A percentile compares a stretch with the other conserved stretches of the same genome.
These are phyloP conservation scores for Elmis aenea DNA, from an alignment of 2,888 invertebrate species.

Conservation along the genomic window DNA sequence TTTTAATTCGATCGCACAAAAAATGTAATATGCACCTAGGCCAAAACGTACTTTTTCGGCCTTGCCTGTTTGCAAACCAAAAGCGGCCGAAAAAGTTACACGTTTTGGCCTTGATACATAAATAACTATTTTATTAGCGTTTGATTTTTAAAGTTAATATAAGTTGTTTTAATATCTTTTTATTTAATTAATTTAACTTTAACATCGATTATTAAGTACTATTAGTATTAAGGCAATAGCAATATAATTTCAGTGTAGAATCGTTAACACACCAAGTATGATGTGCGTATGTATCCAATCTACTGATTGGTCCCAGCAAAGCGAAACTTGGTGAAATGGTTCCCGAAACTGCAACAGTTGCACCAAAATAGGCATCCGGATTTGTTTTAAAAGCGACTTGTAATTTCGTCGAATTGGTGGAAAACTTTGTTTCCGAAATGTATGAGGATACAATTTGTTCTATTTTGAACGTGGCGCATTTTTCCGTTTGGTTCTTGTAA, in stretches of 20 bases:
- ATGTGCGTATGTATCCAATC: conserved; percentile 51
- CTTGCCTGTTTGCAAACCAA: no score
- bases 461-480: conserved; percentile 37
- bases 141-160: no score
- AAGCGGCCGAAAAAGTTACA: no score
- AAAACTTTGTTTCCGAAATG: conserved; percentile 30
- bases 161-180: no score
- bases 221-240: no score
- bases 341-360: conserved; percentile 51
- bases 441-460: conserved; percentile 29
- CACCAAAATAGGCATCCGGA: conserved; percentile 67
- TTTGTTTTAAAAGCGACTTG: conserved; percentile 62
- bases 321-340: conserved; percentile 38
- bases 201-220: no score
- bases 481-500: conserved; percentile 13
- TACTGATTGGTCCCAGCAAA: conserved; percentile 58
- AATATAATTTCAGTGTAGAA: conserved; percentile 53
- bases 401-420: conserved; percentile 47
- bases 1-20: no score
- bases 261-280: conserved; percentile 55
- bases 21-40: no score
- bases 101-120: no score
- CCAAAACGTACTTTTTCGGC: no score
- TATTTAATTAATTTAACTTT: no score
- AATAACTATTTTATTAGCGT: no score